A percentile compares a stretch with the other conserved stretches of the same genome.
Evolutionary conservation across 2,888 invertebrate genomes (phyloP).

Genomic region (Hymenopus coronatus): DNA sequence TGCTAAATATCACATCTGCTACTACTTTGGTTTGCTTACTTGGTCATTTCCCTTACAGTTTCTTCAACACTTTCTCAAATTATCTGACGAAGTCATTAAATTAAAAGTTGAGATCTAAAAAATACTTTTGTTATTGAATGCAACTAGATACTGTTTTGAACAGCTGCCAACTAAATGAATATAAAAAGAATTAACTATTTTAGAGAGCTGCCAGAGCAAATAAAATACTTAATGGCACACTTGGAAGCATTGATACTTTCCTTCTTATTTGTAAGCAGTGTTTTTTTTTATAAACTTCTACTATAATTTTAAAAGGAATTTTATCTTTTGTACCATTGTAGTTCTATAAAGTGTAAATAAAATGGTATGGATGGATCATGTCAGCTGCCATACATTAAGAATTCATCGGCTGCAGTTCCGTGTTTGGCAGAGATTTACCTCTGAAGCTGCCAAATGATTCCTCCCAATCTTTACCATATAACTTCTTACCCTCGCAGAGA

Average conservation of each 20-base stretch:
- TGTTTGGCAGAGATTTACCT: background rate
- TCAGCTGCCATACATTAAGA: background rate
- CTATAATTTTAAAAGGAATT: background rate
- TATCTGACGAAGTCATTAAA: no score
- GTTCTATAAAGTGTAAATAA: background rate
- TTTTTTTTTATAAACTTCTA: background rate
- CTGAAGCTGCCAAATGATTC: background rate
- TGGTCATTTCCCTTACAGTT: no score
- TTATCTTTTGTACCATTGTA: background rate
- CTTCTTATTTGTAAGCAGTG: background rate
- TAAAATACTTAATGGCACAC: background rate
- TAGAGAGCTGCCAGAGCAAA: background rate
- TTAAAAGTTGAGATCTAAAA: no score
- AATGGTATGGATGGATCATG: background rate
- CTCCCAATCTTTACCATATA: slow-evolving; percentile 58
- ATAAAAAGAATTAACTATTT: background rate
- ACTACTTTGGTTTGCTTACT: no score
- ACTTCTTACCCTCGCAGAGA: slow-evolving; percentile 87
- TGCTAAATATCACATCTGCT: no score
- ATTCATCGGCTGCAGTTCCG: slow-evolving; percentile 5
- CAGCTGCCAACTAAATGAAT: background rate
- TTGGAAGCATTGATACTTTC: background rate
- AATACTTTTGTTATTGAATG: no score
- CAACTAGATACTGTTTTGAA: background rate
- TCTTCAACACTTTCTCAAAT: no score